Conservation (phyloP, 2,113 vertebrate species). For the Murina feae region DNA sequence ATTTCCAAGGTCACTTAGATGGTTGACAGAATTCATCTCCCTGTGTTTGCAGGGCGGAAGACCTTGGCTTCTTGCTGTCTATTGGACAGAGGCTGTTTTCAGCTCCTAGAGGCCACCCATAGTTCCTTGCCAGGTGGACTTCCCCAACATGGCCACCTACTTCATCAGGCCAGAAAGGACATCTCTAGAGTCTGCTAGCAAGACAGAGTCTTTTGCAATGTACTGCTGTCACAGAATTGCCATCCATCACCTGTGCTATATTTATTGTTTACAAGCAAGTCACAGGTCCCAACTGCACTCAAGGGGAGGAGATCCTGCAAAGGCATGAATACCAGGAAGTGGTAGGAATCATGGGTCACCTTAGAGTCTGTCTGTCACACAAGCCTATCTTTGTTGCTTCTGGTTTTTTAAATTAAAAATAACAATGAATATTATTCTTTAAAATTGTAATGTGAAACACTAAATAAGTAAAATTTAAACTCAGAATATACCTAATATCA, state of each 20-base stretch:
- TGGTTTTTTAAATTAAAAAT: neutral
- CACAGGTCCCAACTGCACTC: neutral
- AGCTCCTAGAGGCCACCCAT: neutral
- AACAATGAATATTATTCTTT: neutral
- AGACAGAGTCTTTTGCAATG: neutral
- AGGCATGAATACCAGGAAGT: neutral
- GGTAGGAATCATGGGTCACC: neutral
- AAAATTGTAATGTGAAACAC: neutral
- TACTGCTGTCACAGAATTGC: neutral
- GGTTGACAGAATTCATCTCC: neutral
- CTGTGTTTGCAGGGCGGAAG: neutral
- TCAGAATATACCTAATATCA: neutral
- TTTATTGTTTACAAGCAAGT: neutral
- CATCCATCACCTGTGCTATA: neutral
- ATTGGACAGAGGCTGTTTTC: neutral
- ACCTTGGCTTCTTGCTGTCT: neutral
- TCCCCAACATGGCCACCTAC: neutral
- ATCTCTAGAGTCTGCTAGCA: neutral
- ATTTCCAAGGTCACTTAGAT: neutral
- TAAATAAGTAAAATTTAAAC: slow-evolving; percentile 4
- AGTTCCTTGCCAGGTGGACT: neutral
- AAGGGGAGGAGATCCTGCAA: neutral
- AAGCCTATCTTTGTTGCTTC: neutral
- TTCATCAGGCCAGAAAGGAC: neutral
- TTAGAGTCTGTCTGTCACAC: neutral